Evolutionary conservation across 1,140 invertebrate species (phyloP).

Genomic region (Drosophila ohnishii): DNA sequence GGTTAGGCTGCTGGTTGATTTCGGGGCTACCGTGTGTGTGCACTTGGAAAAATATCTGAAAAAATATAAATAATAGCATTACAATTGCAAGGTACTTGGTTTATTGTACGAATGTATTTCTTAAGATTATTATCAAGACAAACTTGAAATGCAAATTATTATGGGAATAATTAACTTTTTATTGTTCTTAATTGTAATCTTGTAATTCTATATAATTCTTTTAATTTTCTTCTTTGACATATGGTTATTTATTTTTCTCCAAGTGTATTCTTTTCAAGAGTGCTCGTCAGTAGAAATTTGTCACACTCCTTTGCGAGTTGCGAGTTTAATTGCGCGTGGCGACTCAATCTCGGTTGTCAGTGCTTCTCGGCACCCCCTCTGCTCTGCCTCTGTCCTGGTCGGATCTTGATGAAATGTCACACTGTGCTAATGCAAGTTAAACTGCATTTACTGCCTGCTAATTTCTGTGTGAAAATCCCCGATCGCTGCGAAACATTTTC

Average conservation of each 20-base stretch:
- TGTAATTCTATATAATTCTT: no score
- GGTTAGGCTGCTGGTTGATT: constrained; percentile 43
- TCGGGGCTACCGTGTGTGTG: constrained; percentile 28
- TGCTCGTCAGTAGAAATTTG: constrained; percentile 67
- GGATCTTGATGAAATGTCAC: constrained; percentile 78
- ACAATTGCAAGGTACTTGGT: no score
- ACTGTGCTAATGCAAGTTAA: constrained; percentile 76
- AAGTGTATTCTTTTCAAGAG: constrained; percentile 18
- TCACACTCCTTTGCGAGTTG: constrained; percentile 51
- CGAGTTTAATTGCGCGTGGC: constrained; percentile 75
- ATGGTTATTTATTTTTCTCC: neutral
- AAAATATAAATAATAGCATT: no score
- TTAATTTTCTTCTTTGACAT: neutral
- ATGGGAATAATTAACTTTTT: no score
- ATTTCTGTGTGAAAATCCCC: constrained; percentile 66
- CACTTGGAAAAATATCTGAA: constrained; percentile 11
- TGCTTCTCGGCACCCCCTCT: constrained; percentile 19
- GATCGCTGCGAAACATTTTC: constrained; percentile 26
- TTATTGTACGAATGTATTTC: no score
- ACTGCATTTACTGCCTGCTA: constrained; percentile 72
- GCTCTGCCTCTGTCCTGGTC: neutral
- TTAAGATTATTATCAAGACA: no score
- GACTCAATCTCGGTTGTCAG: constrained; percentile 59
- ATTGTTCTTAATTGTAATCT: no score
- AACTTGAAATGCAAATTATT: neutral